Percentiles rank a stretch among this genome's conserved stretches.
Evolutionary conservation across 2,797 vertebrate genomes (phyloP).

Genomic region (Danio choprae): DNA sequence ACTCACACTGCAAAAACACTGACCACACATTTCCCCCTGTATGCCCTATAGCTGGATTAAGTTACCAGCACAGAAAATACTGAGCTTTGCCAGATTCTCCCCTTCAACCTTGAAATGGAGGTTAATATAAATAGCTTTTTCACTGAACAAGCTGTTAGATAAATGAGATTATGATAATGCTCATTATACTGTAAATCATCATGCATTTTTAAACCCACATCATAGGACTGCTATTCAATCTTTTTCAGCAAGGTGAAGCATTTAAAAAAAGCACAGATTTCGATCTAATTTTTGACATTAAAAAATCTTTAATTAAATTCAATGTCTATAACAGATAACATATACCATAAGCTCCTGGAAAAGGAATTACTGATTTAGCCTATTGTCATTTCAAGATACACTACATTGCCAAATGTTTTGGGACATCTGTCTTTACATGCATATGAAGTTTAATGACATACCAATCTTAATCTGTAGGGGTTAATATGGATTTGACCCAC

Average conservation of each 20-base stretch:
- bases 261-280: neutral
- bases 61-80: neutral
- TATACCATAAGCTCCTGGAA: neutral
- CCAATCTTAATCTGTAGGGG: no score
- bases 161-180: neutral
- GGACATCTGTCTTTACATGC: no score
- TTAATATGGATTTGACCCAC: no score
- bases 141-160: neutral
- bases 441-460: no score
- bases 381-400: neutral
- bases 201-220: neutral
- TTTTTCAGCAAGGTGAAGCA: neutral
- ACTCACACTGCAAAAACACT: no score
- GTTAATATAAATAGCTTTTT: neutral
- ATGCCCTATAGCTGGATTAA: neutral
- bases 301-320: neutral
- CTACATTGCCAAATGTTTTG: no score
- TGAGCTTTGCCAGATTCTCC: neutral
- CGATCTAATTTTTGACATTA: neutral
- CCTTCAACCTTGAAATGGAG: neutral
- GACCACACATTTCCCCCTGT: no score
- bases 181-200: neutral
- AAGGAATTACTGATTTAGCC: neutral
- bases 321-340: neutral
- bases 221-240: no score